Evolutionary conservation across 2,797 vertebrate species (phyloP).

Genomic region (Trematomus bernacchii): DNA sequence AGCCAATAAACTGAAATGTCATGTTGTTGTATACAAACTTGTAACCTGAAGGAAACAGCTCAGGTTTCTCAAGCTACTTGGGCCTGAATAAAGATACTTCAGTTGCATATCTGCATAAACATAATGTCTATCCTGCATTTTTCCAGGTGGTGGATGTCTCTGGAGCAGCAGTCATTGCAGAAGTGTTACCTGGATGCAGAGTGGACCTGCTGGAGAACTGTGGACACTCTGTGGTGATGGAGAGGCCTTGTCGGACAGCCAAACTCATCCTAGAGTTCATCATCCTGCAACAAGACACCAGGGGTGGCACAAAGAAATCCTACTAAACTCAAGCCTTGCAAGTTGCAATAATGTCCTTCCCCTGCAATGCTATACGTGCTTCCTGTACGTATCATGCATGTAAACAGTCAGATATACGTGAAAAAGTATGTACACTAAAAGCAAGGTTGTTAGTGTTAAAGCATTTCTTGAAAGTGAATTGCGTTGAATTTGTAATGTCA

Average conservation of each 20-base stretch:
- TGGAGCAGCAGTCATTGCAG: constrained; percentile 88
- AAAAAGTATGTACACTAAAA: background rate
- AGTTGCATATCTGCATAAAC: background rate
- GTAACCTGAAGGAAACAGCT: background rate
- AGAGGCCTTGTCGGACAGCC: constrained; percentile 92
- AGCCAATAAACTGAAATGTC: too few species aligned
- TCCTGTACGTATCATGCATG: constrained; percentile 11
- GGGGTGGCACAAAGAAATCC: constrained; percentile 86
- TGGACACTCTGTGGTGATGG: constrained; percentile 95
- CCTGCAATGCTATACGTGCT: background rate
- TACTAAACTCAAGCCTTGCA: constrained; percentile 52
- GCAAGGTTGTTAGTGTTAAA: background rate
- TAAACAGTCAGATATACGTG: background rate
- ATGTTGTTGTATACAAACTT: background rate
- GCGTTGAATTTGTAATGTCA: constrained; percentile 19
- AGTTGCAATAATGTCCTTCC: background rate
- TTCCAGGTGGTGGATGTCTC: constrained; percentile 94
- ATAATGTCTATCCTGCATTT: background rate
- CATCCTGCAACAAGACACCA: constrained; percentile 85
- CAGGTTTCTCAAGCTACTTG: background rate
- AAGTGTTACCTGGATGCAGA: constrained; percentile 86
- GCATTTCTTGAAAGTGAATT: background rate
- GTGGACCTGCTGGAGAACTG: constrained; percentile 96
- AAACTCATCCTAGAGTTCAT: constrained; percentile 95
- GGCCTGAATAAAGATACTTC: background rate